Conservation (phyloP, 92 coral and sea anemone species). For the Parazoanthus darwini region DNA sequence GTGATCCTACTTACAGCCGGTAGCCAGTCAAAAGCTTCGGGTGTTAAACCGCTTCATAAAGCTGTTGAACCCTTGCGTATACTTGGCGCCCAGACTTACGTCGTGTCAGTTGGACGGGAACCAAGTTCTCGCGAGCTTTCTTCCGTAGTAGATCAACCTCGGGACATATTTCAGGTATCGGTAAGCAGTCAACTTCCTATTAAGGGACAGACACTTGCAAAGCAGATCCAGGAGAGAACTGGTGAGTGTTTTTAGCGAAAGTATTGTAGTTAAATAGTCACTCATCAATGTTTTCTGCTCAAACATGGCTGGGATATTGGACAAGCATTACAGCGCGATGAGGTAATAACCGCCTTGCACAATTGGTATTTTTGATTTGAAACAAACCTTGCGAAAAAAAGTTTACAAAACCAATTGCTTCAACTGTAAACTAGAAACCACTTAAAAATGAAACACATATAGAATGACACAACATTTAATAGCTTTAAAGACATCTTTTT, state of each 20-base stretch:
- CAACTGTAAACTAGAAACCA: no score
- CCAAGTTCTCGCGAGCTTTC: conserved; percentile 38
- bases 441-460: no score
- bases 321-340: no score
- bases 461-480: no score
- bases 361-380: no score
- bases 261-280: neutral
- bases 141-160: conserved; percentile 21
- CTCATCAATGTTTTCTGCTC: no score
- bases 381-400: no score
- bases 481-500: no score
- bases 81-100: conserved; percentile 53
- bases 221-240: conserved; percentile 27
- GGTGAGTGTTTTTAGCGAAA: conserved; percentile 7
- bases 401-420: no score
- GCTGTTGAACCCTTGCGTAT: conserved; percentile 56
- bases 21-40: conserved; percentile 43
- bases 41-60: neutral
- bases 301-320: no score
- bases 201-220: neutral
- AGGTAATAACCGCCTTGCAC: no score
- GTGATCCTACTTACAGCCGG: conserved; percentile 57
- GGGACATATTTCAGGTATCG: conserved; percentile 39
- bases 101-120: conserved; percentile 50
- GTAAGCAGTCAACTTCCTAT: conserved; percentile 22